phyloP scores from a whole-genome alignment of 1,140 invertebrate genomes.

The Anadara kagoshimensis region DNA sequence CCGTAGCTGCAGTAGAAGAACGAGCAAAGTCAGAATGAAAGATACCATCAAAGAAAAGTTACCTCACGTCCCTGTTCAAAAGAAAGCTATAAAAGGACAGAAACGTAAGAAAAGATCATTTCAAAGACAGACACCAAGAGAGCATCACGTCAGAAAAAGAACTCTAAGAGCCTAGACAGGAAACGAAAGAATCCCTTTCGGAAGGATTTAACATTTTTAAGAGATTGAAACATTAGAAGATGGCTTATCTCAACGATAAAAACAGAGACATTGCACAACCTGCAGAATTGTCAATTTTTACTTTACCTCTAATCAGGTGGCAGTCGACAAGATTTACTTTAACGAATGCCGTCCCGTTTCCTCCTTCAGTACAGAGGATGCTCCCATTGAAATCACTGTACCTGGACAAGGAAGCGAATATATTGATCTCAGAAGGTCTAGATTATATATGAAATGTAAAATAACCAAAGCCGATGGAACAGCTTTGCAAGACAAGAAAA shows the following conservation, averaged over 20 bases:
- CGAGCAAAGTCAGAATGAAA: constrained; percentile 30
- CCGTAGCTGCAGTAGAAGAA: constrained; percentile 21
- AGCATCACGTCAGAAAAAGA: background rate
- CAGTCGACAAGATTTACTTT: constrained; percentile 34
- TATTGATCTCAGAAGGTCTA: constrained; percentile 11
- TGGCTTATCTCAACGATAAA: constrained; percentile 30
- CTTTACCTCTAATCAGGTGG: constrained; percentile 30
- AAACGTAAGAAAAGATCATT: background rate
- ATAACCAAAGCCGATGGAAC: constrained; percentile 27
- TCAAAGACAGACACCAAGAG: constrained; percentile 6
- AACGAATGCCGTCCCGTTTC: constrained; percentile 25
- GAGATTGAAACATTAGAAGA: constrained; percentile 8
- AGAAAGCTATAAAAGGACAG: constrained; percentile 9
- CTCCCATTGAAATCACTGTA: constrained; percentile 37
- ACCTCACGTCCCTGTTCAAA: constrained; percentile 11
- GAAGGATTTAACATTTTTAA: constrained; percentile 1
- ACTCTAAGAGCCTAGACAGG: background rate
- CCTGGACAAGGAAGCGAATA: constrained; percentile 19
- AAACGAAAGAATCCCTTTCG: background rate
- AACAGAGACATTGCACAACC: constrained; percentile 18
- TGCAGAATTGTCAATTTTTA: constrained; percentile 25
- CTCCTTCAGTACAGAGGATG: constrained; percentile 1
- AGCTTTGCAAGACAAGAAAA: constrained; percentile 8
- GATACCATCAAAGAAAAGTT: constrained; percentile 13
- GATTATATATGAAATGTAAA: constrained; percentile 13